Percentiles rank a stretch among this genome's conserved stretches.
Conservation (phyloP, 1,140 invertebrate genomes). For the Drosophila setifemur region DNA sequence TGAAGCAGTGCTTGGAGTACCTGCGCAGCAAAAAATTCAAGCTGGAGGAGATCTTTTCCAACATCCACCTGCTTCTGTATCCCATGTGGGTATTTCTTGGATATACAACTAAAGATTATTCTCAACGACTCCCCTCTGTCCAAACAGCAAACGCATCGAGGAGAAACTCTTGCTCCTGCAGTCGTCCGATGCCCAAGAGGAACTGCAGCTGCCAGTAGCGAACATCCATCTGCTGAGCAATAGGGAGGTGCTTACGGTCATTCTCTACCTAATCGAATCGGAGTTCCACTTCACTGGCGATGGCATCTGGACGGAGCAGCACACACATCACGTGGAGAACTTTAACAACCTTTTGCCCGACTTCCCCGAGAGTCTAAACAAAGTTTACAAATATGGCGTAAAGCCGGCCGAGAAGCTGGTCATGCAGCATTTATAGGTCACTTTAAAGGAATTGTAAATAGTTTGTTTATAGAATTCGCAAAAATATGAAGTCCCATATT, state of each 20-base stretch:
- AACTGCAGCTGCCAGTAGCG: slow-evolving; percentile 54
- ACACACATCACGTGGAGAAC: slow-evolving; percentile 76
- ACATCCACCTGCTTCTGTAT: slow-evolving; percentile 84
- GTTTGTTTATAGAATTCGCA: slow-evolving; percentile 5
- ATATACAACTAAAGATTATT: neutral
- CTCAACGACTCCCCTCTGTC: neutral
- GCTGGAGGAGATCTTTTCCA: slow-evolving; percentile 83
- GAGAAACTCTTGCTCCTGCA: slow-evolving; percentile 68
- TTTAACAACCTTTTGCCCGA: slow-evolving; percentile 78
- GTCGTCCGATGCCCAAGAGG: slow-evolving; percentile 45
- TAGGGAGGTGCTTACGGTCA: slow-evolving; percentile 69
- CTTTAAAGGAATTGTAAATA: slow-evolving; percentile 17
- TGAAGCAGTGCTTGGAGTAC: slow-evolving; percentile 83
- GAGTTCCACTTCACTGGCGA: slow-evolving; percentile 83
- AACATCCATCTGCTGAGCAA: slow-evolving; percentile 45
- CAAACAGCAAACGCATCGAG: slow-evolving; percentile 69
- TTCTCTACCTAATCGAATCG: slow-evolving; percentile 82
- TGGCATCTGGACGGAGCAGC: slow-evolving; percentile 82
- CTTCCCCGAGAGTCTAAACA: slow-evolving; percentile 76
- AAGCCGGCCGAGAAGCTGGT: slow-evolving; percentile 55
- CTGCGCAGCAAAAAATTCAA: slow-evolving; percentile 82
- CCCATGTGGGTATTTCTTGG: slow-evolving; percentile 82
- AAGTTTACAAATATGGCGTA: slow-evolving; percentile 77
- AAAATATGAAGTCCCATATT: neutral
- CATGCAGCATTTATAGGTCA: slow-evolving; percentile 40